Conservation (phyloP, 2,113 vertebrate species). For the Circaetus gallicus region DNA sequence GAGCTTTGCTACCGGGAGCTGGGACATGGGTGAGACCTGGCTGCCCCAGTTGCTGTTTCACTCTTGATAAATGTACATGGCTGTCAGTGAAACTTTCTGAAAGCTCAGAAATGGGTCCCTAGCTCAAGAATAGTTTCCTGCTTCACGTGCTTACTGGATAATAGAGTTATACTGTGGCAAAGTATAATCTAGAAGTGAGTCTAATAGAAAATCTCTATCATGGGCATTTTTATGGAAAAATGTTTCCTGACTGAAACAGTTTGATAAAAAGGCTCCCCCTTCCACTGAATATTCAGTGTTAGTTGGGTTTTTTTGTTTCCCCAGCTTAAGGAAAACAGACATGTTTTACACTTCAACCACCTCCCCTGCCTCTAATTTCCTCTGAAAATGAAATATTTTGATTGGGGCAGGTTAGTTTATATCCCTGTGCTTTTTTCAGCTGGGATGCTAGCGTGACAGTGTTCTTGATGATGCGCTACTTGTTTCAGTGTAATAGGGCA, state of each 20-base stretch:
- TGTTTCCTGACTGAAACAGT: background rate
- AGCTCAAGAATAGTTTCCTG: background rate
- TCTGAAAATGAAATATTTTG: background rate
- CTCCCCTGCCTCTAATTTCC: background rate
- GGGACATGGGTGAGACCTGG: background rate
- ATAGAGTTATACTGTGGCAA: background rate
- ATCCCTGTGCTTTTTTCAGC: background rate
- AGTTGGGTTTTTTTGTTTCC: background rate
- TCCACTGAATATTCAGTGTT: background rate
- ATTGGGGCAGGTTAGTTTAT: background rate
- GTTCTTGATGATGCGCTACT: background rate
- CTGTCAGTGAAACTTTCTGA: background rate
- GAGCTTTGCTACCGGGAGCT: background rate
- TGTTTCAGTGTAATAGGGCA: too few species aligned
- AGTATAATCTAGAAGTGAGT: background rate
- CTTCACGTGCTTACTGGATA: fast-evolving
- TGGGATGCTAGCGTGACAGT: background rate
- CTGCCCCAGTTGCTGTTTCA: background rate
- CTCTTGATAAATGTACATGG: fast-evolving
- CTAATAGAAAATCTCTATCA: fast-evolving
- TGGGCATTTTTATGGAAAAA: background rate
- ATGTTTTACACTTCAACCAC: background rate
- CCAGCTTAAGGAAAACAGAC: background rate
- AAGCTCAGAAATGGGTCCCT: background rate
- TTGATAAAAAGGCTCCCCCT: background rate